Conservation (phyloP, 1,140 invertebrate species). For the Trialeurodes vaporariorum region DNA sequence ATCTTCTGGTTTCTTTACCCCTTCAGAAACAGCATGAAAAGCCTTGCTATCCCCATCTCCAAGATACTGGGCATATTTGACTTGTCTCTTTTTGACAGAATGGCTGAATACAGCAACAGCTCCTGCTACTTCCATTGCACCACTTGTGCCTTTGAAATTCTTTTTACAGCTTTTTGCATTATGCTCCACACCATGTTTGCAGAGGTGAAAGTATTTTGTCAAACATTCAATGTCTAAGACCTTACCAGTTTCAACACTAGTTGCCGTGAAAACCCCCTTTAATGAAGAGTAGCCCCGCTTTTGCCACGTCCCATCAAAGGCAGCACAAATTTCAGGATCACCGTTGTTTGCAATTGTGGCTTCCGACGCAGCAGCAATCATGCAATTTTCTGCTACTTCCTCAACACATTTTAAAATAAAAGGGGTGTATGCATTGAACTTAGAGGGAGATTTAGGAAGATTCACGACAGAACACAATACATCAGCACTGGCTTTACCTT, state of each 20-base stretch:
- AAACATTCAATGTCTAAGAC: conserved; percentile 14
- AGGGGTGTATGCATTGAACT: background rate
- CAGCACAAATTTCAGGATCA: conserved; percentile 9
- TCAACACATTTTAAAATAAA: background rate
- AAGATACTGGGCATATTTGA: background rate
- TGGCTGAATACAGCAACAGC: background rate
- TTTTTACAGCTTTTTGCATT: background rate
- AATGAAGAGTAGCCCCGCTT: conserved; percentile 20
- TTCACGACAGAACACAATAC: background rate
- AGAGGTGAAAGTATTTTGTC: conserved; percentile 12
- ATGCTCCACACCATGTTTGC: conserved; percentile 8
- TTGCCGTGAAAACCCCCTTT: conserved; percentile 16
- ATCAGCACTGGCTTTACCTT: background rate
- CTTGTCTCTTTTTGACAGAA: background rate
- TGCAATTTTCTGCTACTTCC: conserved; percentile 4
- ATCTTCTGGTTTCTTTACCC: conserved; percentile 10
- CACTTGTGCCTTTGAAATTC: background rate
- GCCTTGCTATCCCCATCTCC: background rate
- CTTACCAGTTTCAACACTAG: conserved; percentile 17
- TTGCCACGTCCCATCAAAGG: conserved; percentile 22
- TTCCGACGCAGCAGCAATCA: background rate
- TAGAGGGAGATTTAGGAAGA: background rate
- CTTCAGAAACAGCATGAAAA: background rate
- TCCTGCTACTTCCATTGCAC: background rate
- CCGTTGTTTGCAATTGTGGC: background rate